A percentile compares a stretch with the other conserved stretches of the same genome.
phyloP scores from a whole-genome alignment of 2,113 vertebrate genomes.

The Alouatta palliata region DNA sequence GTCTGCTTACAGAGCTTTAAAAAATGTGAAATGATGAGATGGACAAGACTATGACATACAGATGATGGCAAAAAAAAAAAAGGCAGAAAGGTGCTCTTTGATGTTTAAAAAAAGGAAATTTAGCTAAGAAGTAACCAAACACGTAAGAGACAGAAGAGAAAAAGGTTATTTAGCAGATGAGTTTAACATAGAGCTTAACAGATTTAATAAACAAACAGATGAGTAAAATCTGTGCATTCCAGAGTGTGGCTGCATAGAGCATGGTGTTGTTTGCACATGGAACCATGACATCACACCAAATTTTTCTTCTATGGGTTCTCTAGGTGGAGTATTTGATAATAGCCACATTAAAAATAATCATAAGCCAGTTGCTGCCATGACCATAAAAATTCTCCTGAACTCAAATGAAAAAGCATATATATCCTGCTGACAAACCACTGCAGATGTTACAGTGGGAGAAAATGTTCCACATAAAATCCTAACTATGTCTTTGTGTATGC shows the following conservation, averaged over 20 bases:
- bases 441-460: conserved; percentile 47
- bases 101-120: not conserved
- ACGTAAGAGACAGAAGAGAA: not conserved
- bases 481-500: not conserved
- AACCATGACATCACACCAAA: not conserved
- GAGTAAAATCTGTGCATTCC: not conserved
- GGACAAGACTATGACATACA: not conserved
- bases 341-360: not conserved
- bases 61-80: not conserved
- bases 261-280: not conserved
- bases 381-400: conserved; percentile 50
- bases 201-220: not conserved
- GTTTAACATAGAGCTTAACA: not conserved
- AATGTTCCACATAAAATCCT: conserved; percentile 18
- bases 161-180: not conserved
- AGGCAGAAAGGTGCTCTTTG: not conserved
- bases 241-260: not conserved
- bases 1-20: not conserved
- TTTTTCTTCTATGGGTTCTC: not conserved
- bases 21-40: not conserved
- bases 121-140: not conserved
- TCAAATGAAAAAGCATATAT: not conserved
- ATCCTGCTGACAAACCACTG: not conserved
- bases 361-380: conserved; percentile 18
- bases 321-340: not conserved